These are phyloP conservation scores for Myanophis thanlyinensis DNA, from an alignment of 2,113 vertebrate species.

Conservation along the genomic window DNA sequence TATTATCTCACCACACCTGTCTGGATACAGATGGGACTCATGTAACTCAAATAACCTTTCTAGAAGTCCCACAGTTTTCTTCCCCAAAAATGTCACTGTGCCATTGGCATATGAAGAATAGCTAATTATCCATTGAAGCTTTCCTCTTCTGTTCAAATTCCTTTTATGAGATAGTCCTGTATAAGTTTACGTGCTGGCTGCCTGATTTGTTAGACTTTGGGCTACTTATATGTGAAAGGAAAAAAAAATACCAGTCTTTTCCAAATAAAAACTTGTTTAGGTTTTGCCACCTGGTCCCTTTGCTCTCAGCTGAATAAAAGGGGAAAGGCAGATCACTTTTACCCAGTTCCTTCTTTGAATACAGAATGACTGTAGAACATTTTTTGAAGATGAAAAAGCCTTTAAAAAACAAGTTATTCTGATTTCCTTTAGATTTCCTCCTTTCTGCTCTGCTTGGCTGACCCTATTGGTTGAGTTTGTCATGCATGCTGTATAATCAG, in stretches of 20 bases:
- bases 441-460: constrained; percentile 6
- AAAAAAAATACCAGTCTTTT: not conserved
- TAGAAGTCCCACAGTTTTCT: not conserved
- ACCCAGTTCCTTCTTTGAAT: not conserved
- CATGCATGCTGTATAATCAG: constrained; percentile 40
- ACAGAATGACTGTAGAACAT: not conserved
- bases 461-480: constrained; percentile 11
- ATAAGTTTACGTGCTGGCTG: not conserved
- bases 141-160: not conserved
- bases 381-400: constrained; percentile 29
- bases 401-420: constrained; percentile 35
- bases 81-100: too few species aligned
- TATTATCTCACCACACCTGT: not conserved
- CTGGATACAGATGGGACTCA: not conserved
- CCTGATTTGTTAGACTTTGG: not conserved
- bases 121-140: not conserved
- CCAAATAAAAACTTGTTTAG: not conserved
- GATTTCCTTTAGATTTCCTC: constrained; percentile 40
- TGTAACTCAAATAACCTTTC: not conserved
- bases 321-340: not conserved
- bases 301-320: not conserved
- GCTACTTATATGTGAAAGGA: not conserved
- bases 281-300: not conserved
- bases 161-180: not conserved
- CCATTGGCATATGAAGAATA: not conserved